Evolutionary conservation across 2,888 invertebrate species (phyloP).

Genomic region (Theretra japonica): DNA sequence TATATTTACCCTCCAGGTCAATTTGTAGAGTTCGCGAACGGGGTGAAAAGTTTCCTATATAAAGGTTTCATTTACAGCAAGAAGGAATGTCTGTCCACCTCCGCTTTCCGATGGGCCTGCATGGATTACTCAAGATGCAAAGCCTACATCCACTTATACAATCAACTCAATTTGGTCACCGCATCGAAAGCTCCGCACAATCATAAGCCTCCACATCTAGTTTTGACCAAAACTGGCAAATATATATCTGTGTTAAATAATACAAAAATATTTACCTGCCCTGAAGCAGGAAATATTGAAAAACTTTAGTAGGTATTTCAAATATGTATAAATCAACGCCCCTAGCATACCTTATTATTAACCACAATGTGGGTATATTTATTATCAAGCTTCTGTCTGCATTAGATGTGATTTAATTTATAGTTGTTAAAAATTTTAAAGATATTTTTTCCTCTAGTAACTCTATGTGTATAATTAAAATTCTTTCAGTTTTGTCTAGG

Average conservation of each 20-base stretch:
- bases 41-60: slow-evolving; percentile 34
- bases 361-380: background rate
- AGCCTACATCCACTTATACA: slow-evolving; percentile 39
- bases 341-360: background rate
- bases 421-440: background rate
- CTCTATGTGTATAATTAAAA: no score
- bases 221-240: slow-evolving; percentile 39
- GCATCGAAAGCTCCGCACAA: slow-evolving; percentile 39
- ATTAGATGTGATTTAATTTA: background rate
- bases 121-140: slow-evolving; percentile 40
- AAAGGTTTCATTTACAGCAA: slow-evolving; percentile 52
- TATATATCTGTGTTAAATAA: slow-evolving; percentile 41
- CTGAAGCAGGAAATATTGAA: background rate
- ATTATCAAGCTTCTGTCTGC: background rate
- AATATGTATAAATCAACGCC: background rate
- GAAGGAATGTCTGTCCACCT: slow-evolving; percentile 40
- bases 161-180: slow-evolving; percentile 34
- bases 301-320: background rate
- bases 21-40: slow-evolving; percentile 22
- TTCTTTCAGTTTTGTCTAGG: no score
- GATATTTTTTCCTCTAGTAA: background rate
- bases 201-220: slow-evolving; percentile 41
- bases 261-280: background rate
- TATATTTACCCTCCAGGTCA: slow-evolving; percentile 9
- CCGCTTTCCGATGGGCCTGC: slow-evolving; percentile 46